Conservation (phyloP, 1,140 invertebrate genomes). For the Drosophila paulistorum region DNA sequence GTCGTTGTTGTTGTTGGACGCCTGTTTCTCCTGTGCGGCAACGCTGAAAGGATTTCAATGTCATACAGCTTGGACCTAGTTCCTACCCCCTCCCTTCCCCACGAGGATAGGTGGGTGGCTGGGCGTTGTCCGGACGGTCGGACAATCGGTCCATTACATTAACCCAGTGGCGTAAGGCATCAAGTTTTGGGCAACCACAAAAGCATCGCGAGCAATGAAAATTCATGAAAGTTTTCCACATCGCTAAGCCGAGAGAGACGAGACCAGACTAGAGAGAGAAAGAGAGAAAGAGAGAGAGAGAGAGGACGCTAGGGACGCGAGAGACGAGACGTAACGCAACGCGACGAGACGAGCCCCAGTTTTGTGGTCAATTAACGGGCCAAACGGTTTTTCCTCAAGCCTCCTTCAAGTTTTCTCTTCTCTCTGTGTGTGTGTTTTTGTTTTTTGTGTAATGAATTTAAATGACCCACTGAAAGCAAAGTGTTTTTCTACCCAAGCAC, state of each 20-base stretch:
- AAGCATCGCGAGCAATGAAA: slow-evolving; percentile 68
- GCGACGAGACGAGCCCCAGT: slow-evolving; percentile 47
- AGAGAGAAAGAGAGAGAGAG: not conserved
- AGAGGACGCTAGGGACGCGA: not conserved
- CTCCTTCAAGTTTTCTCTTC: not conserved
- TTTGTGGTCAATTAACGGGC: slow-evolving; percentile 79
- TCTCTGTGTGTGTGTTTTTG: slow-evolving; percentile 37
- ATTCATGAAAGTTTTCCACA: slow-evolving; percentile 67
- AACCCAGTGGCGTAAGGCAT: slow-evolving; percentile 53
- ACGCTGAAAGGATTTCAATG: slow-evolving; percentile 76
- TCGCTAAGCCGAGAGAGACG: slow-evolving; percentile 10
- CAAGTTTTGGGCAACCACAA: slow-evolving; percentile 64
- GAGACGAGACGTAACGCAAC: slow-evolving; percentile 10
- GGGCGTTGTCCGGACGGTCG: not conserved
- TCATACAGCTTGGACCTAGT: slow-evolving; percentile 42
- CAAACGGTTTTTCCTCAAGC: slow-evolving; percentile 16
- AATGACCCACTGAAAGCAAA: slow-evolving; percentile 73
- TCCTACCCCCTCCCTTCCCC: too few species aligned
- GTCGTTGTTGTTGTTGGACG: slow-evolving; percentile 16
- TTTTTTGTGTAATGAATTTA: slow-evolving; percentile 75
- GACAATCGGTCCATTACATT: slow-evolving; percentile 54
- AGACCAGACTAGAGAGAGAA: slow-evolving; percentile 2
- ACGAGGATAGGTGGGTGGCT: too few species aligned
- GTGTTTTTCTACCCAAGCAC: slow-evolving; percentile 41
- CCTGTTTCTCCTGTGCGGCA: slow-evolving; percentile 21